Evolutionary conservation across 1,140 invertebrate species (phyloP), one percentile per base, ranked within the genome.

Genomic region (Tetraneura akinire): DNA sequence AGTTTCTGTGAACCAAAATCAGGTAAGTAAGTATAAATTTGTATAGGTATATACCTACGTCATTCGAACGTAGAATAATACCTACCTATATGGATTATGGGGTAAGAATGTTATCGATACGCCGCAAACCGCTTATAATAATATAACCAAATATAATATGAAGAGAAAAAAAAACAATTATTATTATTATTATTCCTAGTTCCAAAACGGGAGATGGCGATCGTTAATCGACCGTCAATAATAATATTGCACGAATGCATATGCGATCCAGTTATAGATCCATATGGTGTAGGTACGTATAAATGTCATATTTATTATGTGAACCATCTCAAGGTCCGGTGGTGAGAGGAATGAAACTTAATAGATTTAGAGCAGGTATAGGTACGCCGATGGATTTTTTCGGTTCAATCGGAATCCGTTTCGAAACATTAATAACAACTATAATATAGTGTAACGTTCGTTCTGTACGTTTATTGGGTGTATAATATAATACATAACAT

Each of bases 371-470:
- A n/a, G n/a, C n/a, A n/a, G n/a, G n/a, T n/a, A n/a, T n/a, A 45
- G 37, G 16, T 23, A 76, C 23, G 64, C 64, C 53, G 60, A 42
- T 45, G 53, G 23, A 11, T 76, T 60, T 60, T 26, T 60, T 26
- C 11, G 14, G 45, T 45, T 76, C 10, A 60, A 60, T 60, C 6
- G 32, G 53, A 42, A 60, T 57, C 23, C n/a, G 14, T 76, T 76
- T 76, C 73, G 73, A 76, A 76, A 76, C 53, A 45, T 45, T 76
- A 57, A 76, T 16, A 18, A 42, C 29, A 60, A 42, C 53, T n/a
- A 76, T 57, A 76, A 29, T 18, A n/a, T n/a, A 16, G n/a, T 32
- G 29, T 45, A 60, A 42, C 51, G 14, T 76, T 76, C 45, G 32
- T 29, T 60, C 73, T 26, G n/a, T n/a, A 49, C 9, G 4, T 42